A percentile compares a stretch with the other conserved stretches of the same genome.
Conservation (phyloP, 2,888 invertebrate genomes). For the Cecidostiba fungosa region DNA sequence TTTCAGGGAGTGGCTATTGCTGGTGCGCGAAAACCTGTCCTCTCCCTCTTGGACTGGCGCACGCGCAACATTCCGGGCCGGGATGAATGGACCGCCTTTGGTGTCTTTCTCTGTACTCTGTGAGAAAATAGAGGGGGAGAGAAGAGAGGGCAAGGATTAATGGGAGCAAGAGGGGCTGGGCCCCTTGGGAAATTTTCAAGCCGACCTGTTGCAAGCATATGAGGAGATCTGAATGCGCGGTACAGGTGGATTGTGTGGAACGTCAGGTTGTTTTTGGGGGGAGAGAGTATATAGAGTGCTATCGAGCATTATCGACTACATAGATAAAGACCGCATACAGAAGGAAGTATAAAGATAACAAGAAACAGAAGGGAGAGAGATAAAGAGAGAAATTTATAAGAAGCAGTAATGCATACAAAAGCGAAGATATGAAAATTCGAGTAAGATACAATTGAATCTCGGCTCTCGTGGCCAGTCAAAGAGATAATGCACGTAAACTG, state of each 20-base stretch:
- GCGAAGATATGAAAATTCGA: too few species aligned
- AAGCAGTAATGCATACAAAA: too few species aligned
- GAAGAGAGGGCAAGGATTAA: conserved; percentile 17
- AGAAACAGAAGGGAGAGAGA: too few species aligned
- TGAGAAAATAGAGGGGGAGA: background rate
- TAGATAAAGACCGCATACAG: too few species aligned
- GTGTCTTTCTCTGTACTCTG: background rate
- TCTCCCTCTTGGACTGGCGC: background rate
- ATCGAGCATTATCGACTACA: too few species aligned
- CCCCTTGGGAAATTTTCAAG: conserved; percentile 23
- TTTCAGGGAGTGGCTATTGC: background rate
- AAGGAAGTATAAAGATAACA: too few species aligned
- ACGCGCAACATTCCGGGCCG: background rate
- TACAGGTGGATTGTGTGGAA: background rate
- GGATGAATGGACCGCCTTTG: conserved; percentile 14
- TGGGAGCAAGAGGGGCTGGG: background rate
- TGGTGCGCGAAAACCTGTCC: background rate
- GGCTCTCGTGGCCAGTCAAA: too few species aligned
- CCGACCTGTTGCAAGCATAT: conserved; percentile 26
- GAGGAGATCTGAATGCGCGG: background rate
- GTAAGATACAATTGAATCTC: too few species aligned
- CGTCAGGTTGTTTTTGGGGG: background rate
- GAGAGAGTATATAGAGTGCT: background rate
- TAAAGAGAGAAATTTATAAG: too few species aligned
- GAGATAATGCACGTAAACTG: too few species aligned